These are phyloP conservation scores for Cylas formicarius DNA, from an alignment of 1,140 invertebrate genomes.

Conservation along the genomic window DNA sequence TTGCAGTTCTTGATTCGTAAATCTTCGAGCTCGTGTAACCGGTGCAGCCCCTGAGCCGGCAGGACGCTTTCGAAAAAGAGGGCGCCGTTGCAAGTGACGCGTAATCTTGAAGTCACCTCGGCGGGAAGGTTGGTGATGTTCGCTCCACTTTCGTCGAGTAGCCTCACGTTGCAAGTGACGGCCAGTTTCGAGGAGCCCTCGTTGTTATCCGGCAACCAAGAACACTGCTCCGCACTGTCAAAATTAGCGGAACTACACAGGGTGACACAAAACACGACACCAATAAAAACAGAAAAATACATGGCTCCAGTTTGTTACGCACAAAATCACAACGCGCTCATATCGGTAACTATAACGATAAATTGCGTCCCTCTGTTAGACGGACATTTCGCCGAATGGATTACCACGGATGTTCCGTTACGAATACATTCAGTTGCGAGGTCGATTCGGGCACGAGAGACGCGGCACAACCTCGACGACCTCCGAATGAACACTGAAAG, in stretches of 20 bases:
- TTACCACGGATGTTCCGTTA: neutral
- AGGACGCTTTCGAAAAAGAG: constrained; percentile 74
- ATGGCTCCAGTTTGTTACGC: neutral
- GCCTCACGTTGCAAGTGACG: constrained; percentile 61
- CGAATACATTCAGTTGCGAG: neutral
- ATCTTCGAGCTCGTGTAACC: constrained; percentile 64
- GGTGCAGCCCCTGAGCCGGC: constrained; percentile 61
- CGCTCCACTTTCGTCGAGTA: constrained; percentile 58
- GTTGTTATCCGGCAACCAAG: constrained; percentile 53
- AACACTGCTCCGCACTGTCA: constrained; percentile 44
- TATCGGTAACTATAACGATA: no score
- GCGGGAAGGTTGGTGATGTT: constrained; percentile 52
- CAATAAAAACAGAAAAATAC: constrained; percentile 15
- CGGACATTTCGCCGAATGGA: neutral
- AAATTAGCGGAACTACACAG: constrained; percentile 20
- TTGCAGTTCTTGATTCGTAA: constrained; percentile 73
- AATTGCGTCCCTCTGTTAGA: no score
- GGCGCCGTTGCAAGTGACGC: constrained; percentile 68
- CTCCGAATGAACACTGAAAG: constrained; percentile 30
- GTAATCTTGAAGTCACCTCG: constrained; percentile 61
- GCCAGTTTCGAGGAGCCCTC: constrained; percentile 49
- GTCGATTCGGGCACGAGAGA: neutral
- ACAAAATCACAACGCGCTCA: neutral
- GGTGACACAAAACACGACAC: constrained; percentile 17
- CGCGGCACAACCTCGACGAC: constrained; percentile 19